Evolutionary conservation across 2,797 vertebrate genomes (phyloP), one percentile per base, ranked within the genome.

Genomic region (Mergus octosetaceus): DNA sequence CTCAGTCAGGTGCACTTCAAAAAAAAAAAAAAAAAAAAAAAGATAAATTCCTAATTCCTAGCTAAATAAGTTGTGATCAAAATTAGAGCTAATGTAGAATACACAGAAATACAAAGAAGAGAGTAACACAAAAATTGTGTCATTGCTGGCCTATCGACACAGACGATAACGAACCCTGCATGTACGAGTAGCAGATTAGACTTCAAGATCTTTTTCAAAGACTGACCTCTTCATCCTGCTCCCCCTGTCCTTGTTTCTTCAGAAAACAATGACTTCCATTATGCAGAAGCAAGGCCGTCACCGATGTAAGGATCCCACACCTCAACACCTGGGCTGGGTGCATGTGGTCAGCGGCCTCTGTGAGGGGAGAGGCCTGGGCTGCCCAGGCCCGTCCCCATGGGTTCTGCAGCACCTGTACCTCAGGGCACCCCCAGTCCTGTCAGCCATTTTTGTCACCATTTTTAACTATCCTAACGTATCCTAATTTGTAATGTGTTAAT

Each of bases 381-480:
- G 27, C 38, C 53, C 20, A 0, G 0, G 24, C n/a, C 3, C 2
- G 75, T 10, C 5, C 4, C 11, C 12, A 24, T 41, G 2, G 2
- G 22, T 25, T 32, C 43, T 51, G 18, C 10, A 34, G 5, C 0
- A 0, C 15, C 36, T 11, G 24, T 38, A 2, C 24, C 2, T 2
- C 56, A 18, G 18, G 17, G 41, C 49, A 15, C 32, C 6, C 13
- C n/a, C 6, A 38, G 7, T 34, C 6, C 22, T 25, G 9, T 56
- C 54, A 38, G 41, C 20, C 1, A 19, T 51, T 89, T 85, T 56
- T 78, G 13, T 45, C 21, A 15, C 25, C 32, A 4, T 25, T 11
- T 43, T 43, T 85, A 25, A 9, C n/a, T 24, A 20, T 11, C 14
- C 22, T 30, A 10, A 24, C 68, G 15, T 38, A 2, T 38, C 73